Evolutionary conservation across 2,888 invertebrate species (phyloP).

Genomic region (Cryptosula pallasiana): DNA sequence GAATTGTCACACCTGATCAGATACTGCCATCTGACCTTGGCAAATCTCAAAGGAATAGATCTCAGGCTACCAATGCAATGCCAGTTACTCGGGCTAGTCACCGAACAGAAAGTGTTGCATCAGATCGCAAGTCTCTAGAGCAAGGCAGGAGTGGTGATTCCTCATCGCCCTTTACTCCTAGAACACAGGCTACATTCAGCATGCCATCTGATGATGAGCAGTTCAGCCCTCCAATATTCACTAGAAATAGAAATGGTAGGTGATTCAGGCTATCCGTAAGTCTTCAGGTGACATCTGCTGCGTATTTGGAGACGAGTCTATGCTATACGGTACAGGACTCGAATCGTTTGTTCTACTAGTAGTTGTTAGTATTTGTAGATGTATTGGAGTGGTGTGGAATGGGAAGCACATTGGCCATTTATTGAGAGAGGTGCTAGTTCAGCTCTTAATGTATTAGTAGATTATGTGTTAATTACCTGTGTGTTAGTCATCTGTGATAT

Average conservation of each 20-base stretch:
- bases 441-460: too few species aligned
- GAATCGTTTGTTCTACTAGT: too few species aligned
- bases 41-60: background rate
- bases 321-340: too few species aligned
- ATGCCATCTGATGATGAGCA: conserved; percentile 15
- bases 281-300: too few species aligned
- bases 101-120: background rate
- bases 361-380: too few species aligned
- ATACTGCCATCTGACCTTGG: background rate
- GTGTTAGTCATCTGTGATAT: too few species aligned
- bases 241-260: background rate
- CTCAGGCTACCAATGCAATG: background rate
- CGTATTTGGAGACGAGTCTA: too few species aligned
- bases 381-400: too few species aligned
- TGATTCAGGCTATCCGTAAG: too few species aligned
- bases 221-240: conserved; percentile 4
- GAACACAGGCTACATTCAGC: conserved; percentile 12
- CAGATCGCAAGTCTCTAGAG: background rate
- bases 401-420: too few species aligned
- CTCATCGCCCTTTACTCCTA: background rate
- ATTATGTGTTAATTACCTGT: too few species aligned
- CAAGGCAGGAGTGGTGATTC: background rate
- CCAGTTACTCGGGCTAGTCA: background rate
- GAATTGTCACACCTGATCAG: background rate
- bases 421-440: too few species aligned